These are phyloP conservation scores for Eufriesea mexicana DNA, from an alignment of 1,140 invertebrate species.

Conservation along the genomic window DNA sequence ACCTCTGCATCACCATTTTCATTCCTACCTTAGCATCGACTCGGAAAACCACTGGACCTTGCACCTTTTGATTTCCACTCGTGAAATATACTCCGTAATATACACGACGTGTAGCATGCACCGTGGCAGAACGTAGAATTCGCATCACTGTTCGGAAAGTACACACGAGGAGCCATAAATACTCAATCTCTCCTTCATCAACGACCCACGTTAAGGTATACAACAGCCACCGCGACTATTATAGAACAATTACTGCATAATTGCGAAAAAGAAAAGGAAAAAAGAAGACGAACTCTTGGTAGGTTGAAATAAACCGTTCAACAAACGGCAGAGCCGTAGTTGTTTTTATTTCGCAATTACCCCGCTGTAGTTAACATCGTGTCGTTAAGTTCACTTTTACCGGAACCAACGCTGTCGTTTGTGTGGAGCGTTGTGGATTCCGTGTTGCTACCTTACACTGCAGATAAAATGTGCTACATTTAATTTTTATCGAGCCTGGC, in stretches of 20 bases:
- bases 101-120: background rate
- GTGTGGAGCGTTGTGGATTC: background rate
- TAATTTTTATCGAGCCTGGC: conserved; percentile 25
- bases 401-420: background rate
- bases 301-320: background rate
- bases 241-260: background rate
- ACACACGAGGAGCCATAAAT: background rate
- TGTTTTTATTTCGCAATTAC: conserved; percentile 17
- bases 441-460: conserved; percentile 1
- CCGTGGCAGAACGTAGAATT: background rate
- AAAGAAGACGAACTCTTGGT: background rate
- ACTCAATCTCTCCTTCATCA: background rate
- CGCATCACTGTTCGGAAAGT: background rate
- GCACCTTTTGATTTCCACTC: conserved; percentile 9
- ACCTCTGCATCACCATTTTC: conserved; percentile 3
- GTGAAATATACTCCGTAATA: background rate
- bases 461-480: conserved; percentile 13
- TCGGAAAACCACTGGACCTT: background rate
- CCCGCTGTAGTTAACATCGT: background rate
- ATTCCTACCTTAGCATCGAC: background rate
- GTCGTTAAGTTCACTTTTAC: background rate
- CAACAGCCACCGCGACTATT: background rate
- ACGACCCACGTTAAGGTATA: background rate
- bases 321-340: background rate
- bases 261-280: background rate